Conservation (phyloP, 2,113 vertebrate species). For the Mellivora capensis region DNA sequence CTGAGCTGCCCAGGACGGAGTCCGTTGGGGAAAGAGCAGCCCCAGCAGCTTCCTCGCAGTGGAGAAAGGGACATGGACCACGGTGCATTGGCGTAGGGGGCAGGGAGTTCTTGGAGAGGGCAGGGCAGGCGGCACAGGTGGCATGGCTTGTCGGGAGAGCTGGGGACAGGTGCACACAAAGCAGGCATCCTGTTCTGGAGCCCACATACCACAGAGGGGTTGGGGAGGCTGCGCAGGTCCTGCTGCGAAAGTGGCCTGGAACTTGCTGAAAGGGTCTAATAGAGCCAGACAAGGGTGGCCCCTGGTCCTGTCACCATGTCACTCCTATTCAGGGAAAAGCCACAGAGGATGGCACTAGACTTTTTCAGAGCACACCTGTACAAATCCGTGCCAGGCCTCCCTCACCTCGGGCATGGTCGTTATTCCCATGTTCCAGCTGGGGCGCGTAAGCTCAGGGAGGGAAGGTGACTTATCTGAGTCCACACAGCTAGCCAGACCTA, state of each 20-base stretch:
- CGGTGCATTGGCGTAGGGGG: rapidly evolving
- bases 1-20: not conserved
- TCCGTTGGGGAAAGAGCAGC: not conserved
- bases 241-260: not conserved
- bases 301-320: not conserved
- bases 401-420: rapidly evolving
- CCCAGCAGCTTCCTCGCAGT: not conserved
- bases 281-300: not conserved
- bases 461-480: not conserved
- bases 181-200: not conserved
- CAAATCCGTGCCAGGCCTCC: rapidly evolving
- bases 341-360: rapidly evolving
- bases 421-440: not conserved
- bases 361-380: not conserved
- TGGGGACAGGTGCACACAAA: not conserved
- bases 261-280: not conserved
- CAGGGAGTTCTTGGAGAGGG: not conserved
- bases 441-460: not conserved
- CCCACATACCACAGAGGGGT: not conserved
- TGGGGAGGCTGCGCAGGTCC: not conserved
- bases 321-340: not conserved
- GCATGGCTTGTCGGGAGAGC: not conserved
- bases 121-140: rapidly evolving
- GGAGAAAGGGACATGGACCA: not conserved
- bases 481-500: not conserved